Conservation (phyloP, 2,888 invertebrate genomes). For the Capitulum mitella region DNA sequence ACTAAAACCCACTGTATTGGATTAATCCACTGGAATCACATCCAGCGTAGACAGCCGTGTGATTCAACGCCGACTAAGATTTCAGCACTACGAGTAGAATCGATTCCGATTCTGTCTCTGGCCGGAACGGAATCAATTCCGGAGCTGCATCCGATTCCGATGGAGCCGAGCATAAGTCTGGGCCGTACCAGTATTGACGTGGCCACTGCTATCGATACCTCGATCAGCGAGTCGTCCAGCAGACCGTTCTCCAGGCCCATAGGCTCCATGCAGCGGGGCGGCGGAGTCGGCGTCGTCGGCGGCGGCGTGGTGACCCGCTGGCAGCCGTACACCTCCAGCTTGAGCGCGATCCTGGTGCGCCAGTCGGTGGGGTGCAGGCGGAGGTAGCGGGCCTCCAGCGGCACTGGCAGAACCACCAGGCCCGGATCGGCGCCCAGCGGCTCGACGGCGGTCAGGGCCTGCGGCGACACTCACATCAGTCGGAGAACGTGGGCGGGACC, state of each 20-base stretch:
- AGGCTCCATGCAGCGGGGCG: slow-evolving; percentile 52
- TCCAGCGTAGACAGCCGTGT: no score
- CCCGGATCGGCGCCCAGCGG: slow-evolving; percentile 46
- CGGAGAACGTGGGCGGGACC: no score
- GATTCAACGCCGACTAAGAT: no score
- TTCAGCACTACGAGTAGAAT: no score
- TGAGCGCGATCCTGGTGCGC: slow-evolving; percentile 59
- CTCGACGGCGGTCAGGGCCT: neutral
- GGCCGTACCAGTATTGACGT: no score
- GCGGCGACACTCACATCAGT: slow-evolving; percentile 27
- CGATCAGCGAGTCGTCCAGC: slow-evolving; percentile 1
- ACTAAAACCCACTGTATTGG: no score
- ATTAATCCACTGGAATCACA: no score
- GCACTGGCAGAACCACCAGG: slow-evolving; percentile 58
- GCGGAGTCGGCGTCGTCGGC: slow-evolving; percentile 27
- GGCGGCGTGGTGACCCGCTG: slow-evolving; percentile 39
- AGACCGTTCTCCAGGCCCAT: slow-evolving; percentile 61
- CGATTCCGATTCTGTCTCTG: no score
- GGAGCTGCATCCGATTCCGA: no score
- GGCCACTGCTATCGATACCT: no score
- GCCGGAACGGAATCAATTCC: no score
- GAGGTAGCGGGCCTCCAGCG: slow-evolving; percentile 66
- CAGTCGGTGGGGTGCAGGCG: slow-evolving; percentile 66
- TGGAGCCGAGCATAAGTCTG: no score
- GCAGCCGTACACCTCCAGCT: slow-evolving; percentile 70